Evolutionary conservation across 92 coral and sea anemone species (phyloP).

Genomic region (Umimayanthus kanabou): DNA sequence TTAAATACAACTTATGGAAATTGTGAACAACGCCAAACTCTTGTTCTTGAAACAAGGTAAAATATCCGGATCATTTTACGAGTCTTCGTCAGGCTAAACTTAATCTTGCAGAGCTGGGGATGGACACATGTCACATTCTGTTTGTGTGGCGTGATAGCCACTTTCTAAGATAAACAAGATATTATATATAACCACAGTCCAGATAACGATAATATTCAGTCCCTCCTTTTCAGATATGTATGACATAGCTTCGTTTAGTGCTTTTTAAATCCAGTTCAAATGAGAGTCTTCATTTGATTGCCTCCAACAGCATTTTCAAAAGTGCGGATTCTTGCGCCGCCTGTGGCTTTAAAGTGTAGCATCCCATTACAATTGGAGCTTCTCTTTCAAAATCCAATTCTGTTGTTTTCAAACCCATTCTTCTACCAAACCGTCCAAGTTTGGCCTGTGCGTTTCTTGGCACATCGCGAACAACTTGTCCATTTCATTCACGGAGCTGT

Average conservation of each 20-base stretch:
- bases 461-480: conserved; percentile 13
- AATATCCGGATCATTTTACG: not conserved
- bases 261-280: not conserved
- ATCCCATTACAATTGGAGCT: not conserved
- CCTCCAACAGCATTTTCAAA: not conserved
- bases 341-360: not conserved
- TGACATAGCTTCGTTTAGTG: not conserved
- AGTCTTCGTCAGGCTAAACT: not conserved
- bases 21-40: not conserved
- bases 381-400: not conserved
- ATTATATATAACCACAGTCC: not conserved
- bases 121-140: not conserved
- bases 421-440: conserved; percentile 5
- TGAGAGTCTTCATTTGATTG: too few relatives aligned
- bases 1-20: too few relatives aligned
- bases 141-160: not conserved
- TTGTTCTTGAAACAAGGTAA: not conserved
- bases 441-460: not conserved
- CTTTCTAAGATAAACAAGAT: not conserved
- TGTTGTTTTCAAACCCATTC: conserved; percentile 16
- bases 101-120: too few relatives aligned
- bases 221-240: not conserved
- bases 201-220: not conserved
- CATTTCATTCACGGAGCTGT: not conserved
- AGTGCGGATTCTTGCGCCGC: not conserved